These are phyloP conservation scores for Aspiorhynchus laticeps DNA, from an alignment of 2,113 vertebrate genomes.

Conservation along the genomic window DNA sequence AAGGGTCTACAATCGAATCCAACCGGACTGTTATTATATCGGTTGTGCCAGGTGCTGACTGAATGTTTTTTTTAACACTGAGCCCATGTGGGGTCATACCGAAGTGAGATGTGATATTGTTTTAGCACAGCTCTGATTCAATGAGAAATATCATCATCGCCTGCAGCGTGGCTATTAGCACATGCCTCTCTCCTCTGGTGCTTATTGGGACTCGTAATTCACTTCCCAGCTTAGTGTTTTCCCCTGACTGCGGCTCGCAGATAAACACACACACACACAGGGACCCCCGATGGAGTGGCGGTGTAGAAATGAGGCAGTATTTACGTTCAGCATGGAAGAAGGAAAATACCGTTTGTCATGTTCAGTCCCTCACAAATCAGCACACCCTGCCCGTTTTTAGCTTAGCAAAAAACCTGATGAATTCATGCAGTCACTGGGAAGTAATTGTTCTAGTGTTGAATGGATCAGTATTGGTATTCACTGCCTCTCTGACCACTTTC, in stretches of 20 bases:
- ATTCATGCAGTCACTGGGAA: constrained; percentile 28
- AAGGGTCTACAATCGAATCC: constrained; percentile 66
- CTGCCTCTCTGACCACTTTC: not conserved
- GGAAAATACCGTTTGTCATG: constrained; percentile 55
- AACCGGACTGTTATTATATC: constrained; percentile 64
- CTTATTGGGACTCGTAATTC: constrained; percentile 26
- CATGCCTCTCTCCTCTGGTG: constrained; percentile 26
- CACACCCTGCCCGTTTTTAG: constrained; percentile 3
- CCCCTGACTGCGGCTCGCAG: not conserved
- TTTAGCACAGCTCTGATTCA: constrained; percentile 30
- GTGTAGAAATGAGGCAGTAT: constrained; percentile 62
- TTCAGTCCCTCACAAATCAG: constrained; percentile 57
- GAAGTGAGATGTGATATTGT: constrained; percentile 31
- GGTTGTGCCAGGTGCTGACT: constrained; percentile 64
- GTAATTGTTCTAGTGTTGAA: not conserved
- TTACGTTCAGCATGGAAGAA: constrained; percentile 59
- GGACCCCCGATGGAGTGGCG: constrained; percentile 48
- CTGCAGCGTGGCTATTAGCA: constrained; percentile 29
- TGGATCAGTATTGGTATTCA: constrained; percentile 5
- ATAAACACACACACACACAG: constrained; percentile 46
- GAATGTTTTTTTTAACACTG: constrained; percentile 53
- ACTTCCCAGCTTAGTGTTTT: constrained; percentile 23
- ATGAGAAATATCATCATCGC: constrained; percentile 29
- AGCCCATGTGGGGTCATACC: not conserved
- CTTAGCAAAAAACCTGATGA: constrained; percentile 21